These are phyloP conservation scores for Pangasius macronema DNA, from an alignment of 2,797 vertebrate species.

Conservation along the genomic window DNA sequence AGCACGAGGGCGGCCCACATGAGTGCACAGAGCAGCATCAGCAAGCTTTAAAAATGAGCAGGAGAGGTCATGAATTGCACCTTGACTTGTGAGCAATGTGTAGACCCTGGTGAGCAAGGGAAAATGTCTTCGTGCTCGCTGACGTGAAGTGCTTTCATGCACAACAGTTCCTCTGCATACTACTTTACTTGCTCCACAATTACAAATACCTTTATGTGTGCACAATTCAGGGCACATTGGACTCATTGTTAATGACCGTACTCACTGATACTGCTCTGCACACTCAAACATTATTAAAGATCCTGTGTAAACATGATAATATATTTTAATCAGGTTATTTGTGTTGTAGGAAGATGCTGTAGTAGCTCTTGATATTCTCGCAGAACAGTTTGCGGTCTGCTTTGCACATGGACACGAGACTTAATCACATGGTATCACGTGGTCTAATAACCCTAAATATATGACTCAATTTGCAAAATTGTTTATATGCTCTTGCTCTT, in stretches of 20 bases:
- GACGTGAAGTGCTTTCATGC: not conserved
- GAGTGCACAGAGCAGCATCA: not conserved
- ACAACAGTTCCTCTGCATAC: not conserved
- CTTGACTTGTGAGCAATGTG: not conserved
- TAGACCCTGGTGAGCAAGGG: not conserved
- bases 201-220: not conserved
- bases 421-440: not conserved
- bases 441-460: not conserved
- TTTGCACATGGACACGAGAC: not conserved
- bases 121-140: not conserved
- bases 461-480: not conserved
- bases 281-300: not conserved
- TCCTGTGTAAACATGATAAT: not conserved
- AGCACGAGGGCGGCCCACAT: not conserved
- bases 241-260: not conserved
- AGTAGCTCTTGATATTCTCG: not conserved
- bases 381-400: not conserved
- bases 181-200: not conserved
- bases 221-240: not conserved
- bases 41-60: not conserved
- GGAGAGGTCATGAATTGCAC: not conserved
- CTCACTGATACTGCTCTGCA: not conserved
- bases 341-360: not conserved
- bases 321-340: not conserved
- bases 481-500: no score